Conservation (phyloP, 2,888 invertebrate species). For the Dicyrtoma fusca region DNA sequence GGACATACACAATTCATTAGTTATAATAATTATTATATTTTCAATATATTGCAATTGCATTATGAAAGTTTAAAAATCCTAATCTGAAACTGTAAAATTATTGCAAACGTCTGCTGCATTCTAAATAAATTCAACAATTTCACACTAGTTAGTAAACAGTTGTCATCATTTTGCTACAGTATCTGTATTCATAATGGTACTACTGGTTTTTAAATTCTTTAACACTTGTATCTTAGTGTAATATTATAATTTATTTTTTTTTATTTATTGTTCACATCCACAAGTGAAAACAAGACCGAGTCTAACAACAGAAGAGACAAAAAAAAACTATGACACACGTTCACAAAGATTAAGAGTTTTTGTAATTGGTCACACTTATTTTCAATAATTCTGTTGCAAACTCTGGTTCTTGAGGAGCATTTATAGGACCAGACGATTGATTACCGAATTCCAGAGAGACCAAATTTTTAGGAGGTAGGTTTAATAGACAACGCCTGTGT, state of each 20-base stretch:
- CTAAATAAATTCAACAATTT: too few species aligned
- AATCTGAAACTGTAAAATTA: too few species aligned
- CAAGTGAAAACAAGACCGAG: too few species aligned
- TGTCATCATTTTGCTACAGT: too few species aligned
- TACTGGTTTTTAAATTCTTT: constrained; percentile 1
- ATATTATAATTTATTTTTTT: neutral
- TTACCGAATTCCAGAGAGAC: constrained; percentile 49
- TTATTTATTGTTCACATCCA: too few species aligned
- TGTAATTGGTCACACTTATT: constrained; percentile 46
- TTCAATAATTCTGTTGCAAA: constrained; percentile 48
- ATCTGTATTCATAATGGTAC: too few species aligned
- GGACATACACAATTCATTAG: too few species aligned
- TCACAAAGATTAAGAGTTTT: constrained; percentile 19
- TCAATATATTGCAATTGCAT: constrained; percentile 14
- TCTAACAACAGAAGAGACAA: too few species aligned
- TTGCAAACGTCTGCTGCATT: too few species aligned
- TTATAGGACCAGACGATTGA: constrained; percentile 40
- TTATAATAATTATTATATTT: neutral
- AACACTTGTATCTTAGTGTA: neutral
- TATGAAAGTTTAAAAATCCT: constrained; percentile 21
- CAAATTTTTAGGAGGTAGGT: constrained; percentile 50
- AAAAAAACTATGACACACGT: too few species aligned
- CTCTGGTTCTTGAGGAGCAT: constrained; percentile 46
- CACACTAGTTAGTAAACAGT: too few species aligned
- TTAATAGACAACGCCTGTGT: constrained; percentile 51